phyloP scores from a whole-genome alignment of 2,888 invertebrate species.

The Oxystoma pomonae region DNA sequence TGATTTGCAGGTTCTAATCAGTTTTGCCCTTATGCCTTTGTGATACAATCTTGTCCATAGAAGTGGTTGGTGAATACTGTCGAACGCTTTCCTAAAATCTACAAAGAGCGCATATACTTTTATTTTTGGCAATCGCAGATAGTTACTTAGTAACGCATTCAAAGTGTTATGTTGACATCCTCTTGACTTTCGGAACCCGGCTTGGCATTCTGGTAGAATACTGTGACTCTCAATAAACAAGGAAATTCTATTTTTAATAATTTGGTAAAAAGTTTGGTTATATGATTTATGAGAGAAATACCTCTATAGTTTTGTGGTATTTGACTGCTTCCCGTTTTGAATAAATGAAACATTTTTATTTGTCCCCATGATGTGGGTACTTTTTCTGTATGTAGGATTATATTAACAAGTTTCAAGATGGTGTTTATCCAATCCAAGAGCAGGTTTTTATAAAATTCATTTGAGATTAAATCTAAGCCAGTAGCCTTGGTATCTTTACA shows the following conservation, averaged over 20 bases:
- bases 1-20: no score
- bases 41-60: not conserved
- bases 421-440: not conserved
- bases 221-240: not conserved
- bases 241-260: no score
- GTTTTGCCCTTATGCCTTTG: not conserved
- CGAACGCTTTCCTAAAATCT: not conserved
- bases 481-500: no score
- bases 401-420: not conserved
- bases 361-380: not conserved
- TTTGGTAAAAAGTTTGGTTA: not conserved
- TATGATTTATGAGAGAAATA: not conserved
- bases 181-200: not conserved
- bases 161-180: not conserved
- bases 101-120: not conserved
- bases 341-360: not conserved
- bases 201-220: not conserved
- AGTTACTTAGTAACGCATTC: not conserved
- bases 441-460: not conserved
- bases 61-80: not conserved
- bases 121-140: not conserved
- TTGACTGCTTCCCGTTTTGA: not conserved
- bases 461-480: not conserved
- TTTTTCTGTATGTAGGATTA: not conserved
- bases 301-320: not conserved